Conservation (phyloP, 1,140 invertebrate genomes). For the Lethocerus indicus region DNA sequence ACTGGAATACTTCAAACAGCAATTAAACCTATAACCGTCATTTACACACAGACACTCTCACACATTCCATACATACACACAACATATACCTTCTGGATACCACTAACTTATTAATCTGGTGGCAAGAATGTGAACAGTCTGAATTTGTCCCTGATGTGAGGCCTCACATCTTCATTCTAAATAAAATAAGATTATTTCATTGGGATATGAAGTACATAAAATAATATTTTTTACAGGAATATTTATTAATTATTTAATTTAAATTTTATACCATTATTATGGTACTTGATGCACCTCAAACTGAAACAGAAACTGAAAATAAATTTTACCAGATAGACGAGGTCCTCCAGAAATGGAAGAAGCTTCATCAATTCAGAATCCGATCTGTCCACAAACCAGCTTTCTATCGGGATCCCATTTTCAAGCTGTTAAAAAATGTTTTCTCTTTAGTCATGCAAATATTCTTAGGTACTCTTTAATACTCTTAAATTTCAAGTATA, state of each 20-base stretch:
- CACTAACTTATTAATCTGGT: conserved; percentile 49
- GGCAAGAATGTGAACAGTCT: conserved; percentile 75
- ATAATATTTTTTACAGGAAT: conserved; percentile 7
- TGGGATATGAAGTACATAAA: conserved; percentile 2
- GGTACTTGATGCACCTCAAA: background rate
- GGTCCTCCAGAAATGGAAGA: conserved; percentile 80
- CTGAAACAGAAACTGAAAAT: background rate
- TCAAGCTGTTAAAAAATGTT: conserved; percentile 52
- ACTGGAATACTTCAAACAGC: no score
- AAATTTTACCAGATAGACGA: conserved; percentile 50
- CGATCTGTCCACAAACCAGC: conserved; percentile 85
- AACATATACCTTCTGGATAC: no score
- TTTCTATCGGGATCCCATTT: conserved; percentile 95
- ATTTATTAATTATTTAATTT: background rate
- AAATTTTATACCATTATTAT: background rate
- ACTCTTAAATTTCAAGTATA: background rate
- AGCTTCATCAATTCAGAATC: conserved; percentile 86
- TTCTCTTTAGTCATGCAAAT: background rate
- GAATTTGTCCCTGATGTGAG: conserved; percentile 76
- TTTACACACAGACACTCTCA: no score
- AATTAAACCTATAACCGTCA: no score
- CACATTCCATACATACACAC: no score
- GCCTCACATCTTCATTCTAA: conserved; percentile 81
- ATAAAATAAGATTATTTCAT: conserved; percentile 24
- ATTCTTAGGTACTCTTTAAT: background rate